These are phyloP conservation scores for Aplysina aerophoba DNA, from an alignment of 37 sponge, comb jelly and placozoan genomes.

Conservation along the genomic window DNA sequence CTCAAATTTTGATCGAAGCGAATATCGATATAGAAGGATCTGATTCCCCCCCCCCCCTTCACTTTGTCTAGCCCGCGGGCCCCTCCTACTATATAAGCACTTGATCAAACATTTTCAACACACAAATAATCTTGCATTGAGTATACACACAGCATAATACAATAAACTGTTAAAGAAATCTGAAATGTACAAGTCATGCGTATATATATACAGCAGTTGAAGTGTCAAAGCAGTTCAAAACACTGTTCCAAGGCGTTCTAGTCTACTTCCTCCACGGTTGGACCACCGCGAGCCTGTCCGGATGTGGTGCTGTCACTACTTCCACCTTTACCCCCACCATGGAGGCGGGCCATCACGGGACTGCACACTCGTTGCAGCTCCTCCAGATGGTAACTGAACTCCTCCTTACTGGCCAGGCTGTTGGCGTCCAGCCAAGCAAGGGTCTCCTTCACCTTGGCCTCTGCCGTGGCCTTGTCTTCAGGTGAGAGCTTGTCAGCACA, in stretches of 20 bases:
- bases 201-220: no score
- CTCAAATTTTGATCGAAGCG: no score
- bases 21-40: no score
- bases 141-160: no score
- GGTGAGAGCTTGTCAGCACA: conserved; percentile 52
- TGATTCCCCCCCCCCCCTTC: no score
- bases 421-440: conserved; percentile 77
- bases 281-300: conserved; percentile 31
- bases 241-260: background rate
- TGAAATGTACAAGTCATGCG: no score
- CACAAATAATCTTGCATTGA: no score
- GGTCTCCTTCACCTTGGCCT: conserved; percentile 34
- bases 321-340: conserved; percentile 12
- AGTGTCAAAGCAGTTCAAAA: no score
- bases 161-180: no score
- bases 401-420: conserved; percentile 74
- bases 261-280: conserved; percentile 67
- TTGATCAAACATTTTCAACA: no score
- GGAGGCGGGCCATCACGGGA: conserved; percentile 83
- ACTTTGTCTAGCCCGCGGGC: no score
- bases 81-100: no score
- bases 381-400: conserved; percentile 63
- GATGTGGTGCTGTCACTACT: background rate
- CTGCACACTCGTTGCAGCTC: conserved; percentile 72
- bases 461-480: conserved; percentile 63